A percentile compares a stretch with the other conserved stretches of the same genome.
phyloP scores from a whole-genome alignment of 2,888 invertebrate species.

The Caprella mutica region DNA sequence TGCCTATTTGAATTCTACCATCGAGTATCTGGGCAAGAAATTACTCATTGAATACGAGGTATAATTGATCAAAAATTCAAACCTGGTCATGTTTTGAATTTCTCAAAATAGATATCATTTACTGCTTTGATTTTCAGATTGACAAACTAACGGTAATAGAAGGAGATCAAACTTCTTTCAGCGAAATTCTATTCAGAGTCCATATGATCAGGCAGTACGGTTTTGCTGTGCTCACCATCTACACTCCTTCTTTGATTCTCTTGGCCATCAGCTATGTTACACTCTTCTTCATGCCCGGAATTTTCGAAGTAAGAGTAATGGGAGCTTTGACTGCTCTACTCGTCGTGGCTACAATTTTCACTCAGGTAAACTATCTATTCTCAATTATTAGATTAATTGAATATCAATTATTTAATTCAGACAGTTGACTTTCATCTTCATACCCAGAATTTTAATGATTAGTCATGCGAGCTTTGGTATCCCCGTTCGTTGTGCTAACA shows the following conservation, averaged over 20 bases:
- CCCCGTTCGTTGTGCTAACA: no score
- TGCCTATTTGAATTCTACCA: neutral
- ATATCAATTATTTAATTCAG: no score
- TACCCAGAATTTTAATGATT: no score
- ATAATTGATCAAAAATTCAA: no score
- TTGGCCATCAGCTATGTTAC: constrained; percentile 28
- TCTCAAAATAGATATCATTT: no score
- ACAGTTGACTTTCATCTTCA: no score
- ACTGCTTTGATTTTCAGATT: no score
- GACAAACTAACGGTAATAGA: no score
- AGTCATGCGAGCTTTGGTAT: no score
- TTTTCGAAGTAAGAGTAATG: constrained; percentile 27
- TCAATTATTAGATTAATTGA: no score
- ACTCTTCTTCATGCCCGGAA: constrained; percentile 24
- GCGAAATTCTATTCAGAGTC: constrained; percentile 13
- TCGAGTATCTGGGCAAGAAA: neutral
- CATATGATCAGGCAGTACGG: constrained; percentile 17
- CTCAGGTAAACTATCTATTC: no score
- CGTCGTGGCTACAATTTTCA: constrained; percentile 29
- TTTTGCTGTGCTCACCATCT: constrained; percentile 29
- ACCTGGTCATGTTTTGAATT: no score
- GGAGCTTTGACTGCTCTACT: constrained; percentile 23
- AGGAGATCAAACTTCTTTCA: constrained; percentile 12
- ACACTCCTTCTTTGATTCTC: constrained; percentile 28
- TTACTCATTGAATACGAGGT: constrained; percentile 10